phyloP scores from a whole-genome alignment of 2,888 invertebrate genomes.

The Masnerella sp. region DNA sequence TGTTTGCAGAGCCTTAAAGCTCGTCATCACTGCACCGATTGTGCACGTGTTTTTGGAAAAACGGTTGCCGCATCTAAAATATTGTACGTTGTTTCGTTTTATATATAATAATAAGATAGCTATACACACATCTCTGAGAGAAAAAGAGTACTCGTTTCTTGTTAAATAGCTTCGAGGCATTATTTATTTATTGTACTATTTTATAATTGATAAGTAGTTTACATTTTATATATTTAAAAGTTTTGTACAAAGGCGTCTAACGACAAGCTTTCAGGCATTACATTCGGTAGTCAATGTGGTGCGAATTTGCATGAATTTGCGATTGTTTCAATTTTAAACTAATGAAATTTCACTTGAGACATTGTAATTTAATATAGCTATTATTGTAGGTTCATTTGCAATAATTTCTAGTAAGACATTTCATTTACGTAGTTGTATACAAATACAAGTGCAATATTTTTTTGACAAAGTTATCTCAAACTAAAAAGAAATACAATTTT shows the following conservation, averaged over 20 bases:
- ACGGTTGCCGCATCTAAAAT: slow-evolving; percentile 1
- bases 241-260: slow-evolving; percentile 38
- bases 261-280: slow-evolving; percentile 46
- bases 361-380: too few species aligned
- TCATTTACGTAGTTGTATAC: too few species aligned
- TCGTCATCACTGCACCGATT: slow-evolving; percentile 1
- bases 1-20: slow-evolving; percentile 33
- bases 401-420: too few species aligned
- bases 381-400: too few species aligned
- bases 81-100: slow-evolving; percentile 19
- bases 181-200: slow-evolving; percentile 52
- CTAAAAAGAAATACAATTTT: too few species aligned
- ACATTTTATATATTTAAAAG: slow-evolving; percentile 35
- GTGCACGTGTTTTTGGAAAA: background rate
- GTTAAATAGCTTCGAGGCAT: slow-evolving; percentile 46
- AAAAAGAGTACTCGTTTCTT: slow-evolving; percentile 14
- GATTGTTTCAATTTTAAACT: slow-evolving; percentile 22
- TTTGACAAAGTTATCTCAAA: too few species aligned
- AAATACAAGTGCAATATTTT: too few species aligned
- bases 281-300: slow-evolving; percentile 37
- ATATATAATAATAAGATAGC: slow-evolving; percentile 13
- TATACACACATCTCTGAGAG: background rate
- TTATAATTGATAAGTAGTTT: slow-evolving; percentile 47
- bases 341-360: background rate
- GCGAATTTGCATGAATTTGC: slow-evolving; percentile 36